Evolutionary conservation across 2,888 invertebrate species (phyloP), one percentile per base, ranked within the genome.

Genomic region (Eristalinus sepulchralis): DNA sequence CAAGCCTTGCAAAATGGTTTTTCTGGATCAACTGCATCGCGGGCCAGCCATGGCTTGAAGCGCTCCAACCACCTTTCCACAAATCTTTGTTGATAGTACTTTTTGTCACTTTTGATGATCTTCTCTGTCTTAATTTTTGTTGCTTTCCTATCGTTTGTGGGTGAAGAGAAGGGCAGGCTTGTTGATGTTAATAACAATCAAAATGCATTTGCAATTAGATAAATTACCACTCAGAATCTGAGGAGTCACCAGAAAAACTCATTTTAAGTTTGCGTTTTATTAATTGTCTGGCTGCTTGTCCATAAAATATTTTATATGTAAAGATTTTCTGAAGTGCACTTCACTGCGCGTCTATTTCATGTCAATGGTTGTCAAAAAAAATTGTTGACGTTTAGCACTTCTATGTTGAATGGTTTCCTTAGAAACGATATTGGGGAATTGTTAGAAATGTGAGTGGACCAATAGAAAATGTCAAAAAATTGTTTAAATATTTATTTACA

Each of bases 1-100:
- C 92, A 92, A 0, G 91, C 92, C 6, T 90, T 88, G 33, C 92
- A 92, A 66, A 90, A 92, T 0, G 92, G 92, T 77, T 92, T 91
- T 63, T 91, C 89, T 0, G 89, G 89, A 76, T 92, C 92, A 6
- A 90, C 89, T 10, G 89, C 88, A 2, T 90, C 90, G 0, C 91
- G 90, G 9, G 88, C 80, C 0, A 92, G 83, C 92, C 92, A 92
- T 5, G 92, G 92, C 8, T 90, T 90, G 34, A 92, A 92, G 3
- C 91, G 83, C 4, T 88, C 92, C 0, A 92, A 72, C 92, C 92
- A 92, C 39, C 91, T 91, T 20, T 92, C 91, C 66, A 91, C 91
- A 72, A 92, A 92, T 81, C 90, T 91, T 66, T 92, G 92, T 39
- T 68, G 79, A 20, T 87, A 87, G 53, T 76, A 83, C 9, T 80